Base-by-base conservation (phyloP, 2,797 vertebrate species). In the Perdix hodgsoniae region DNA sequence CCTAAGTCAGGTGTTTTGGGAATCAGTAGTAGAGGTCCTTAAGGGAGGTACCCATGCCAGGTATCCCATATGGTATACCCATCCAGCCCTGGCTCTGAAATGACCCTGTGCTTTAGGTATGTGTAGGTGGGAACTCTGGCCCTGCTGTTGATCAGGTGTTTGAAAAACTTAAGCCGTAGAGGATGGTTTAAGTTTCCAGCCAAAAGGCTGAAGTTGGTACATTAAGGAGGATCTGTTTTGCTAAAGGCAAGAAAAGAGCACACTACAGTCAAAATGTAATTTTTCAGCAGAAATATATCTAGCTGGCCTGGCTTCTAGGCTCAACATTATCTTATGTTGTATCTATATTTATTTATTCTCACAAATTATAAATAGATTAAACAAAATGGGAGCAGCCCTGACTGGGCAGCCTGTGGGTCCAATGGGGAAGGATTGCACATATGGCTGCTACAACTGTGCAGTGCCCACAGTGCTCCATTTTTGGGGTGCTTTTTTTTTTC, bases 221-320 rank as follows among this genome's bases (percentile, higher is more conserved):
- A 2, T n/a, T 82, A 77, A 75, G 21, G 16, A 50, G 47, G 6
- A 63, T 89, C 26, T 91, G 54, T 69, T 52, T 90, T 81, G 87
- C 78, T 94, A 81, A 92, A 91, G 87, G 60, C 35, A 50, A 88
- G 92, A 69, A 65, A 75, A 93, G 73, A 83, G 83, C 50, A 63
- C 21, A 13, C n/a, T 96, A 94, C 66, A 93, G 94, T 96, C 92
- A 93, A 92, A 96, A 93, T 60, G 80, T 79, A 77, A 91, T 96
- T 95, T 95, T 95, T 80, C 93, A 91, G 77, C 74, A 94, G 93
- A 90, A 88, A 77, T 47, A 37, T 69, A 82, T 31, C 31, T 86
- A 86, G 59, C 83, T 64, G 81, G 50, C 47, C 27, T 83, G 19
- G 88, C 94, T 95, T 93, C 85, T 80, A 94, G 79, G 77, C 74